Percentiles rank a stretch among this genome's conserved stretches.
phyloP scores from a whole-genome alignment of 2,888 invertebrate species.

The Aricia artaxerxes region DNA sequence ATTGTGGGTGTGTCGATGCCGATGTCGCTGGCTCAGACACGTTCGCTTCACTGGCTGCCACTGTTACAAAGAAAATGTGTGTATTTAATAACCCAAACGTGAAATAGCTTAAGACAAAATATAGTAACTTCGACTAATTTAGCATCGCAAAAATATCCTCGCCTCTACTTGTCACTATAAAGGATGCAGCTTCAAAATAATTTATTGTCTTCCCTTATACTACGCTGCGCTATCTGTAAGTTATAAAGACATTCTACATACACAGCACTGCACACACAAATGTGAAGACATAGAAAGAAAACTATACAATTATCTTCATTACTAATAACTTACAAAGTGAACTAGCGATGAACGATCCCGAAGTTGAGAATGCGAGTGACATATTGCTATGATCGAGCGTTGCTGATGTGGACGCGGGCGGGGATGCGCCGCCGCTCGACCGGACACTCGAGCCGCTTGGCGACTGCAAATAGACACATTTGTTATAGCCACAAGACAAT shows the following conservation, averaged over 20 bases:
- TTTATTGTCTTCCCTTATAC: no score
- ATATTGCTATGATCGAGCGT: slow-evolving; percentile 76
- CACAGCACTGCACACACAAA: no score
- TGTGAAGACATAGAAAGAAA: background rate
- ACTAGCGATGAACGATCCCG: slow-evolving; percentile 68
- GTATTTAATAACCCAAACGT: no score
- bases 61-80: slow-evolving; percentile 36
- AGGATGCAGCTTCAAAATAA: no score
- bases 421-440: slow-evolving; percentile 67
- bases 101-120: no score
- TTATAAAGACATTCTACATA: no score
- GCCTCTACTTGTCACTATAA: no score
- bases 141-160: no score
- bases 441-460: slow-evolving; percentile 69
- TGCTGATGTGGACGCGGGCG: slow-evolving; percentile 73
- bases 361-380: slow-evolving; percentile 70
- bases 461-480: slow-evolving; percentile 51
- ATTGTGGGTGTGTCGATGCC: slow-evolving; percentile 60
- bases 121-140: no score
- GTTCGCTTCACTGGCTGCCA: slow-evolving; percentile 44
- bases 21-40: slow-evolving; percentile 47
- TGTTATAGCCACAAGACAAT: background rate
- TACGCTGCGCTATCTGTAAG: no score
- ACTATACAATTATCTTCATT: no score
- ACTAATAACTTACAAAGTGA: slow-evolving; percentile 57